Evolutionary conservation across 1,140 invertebrate genomes (phyloP).

Genomic region (Chionoecetes opilio): DNA sequence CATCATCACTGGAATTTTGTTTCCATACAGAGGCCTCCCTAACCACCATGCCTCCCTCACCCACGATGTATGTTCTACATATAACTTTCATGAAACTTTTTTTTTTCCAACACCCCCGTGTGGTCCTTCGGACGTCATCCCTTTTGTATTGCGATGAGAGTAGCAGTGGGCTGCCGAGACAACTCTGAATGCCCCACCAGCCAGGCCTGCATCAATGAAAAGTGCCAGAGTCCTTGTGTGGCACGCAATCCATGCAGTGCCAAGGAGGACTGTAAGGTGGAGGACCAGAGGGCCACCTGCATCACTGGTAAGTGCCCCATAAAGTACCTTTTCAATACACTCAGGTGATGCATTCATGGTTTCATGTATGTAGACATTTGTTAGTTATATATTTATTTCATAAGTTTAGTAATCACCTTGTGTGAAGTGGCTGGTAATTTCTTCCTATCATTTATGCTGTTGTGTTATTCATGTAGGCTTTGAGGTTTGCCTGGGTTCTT

Average conservation of each 20-base stretch:
- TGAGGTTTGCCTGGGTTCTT: too few species aligned
- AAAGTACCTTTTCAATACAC: not conserved
- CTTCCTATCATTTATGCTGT: too few species aligned
- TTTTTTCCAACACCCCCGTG: not conserved
- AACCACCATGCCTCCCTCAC: not conserved
- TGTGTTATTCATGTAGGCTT: too few species aligned
- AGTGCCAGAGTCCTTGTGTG: slow-evolving; percentile 88
- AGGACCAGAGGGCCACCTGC: slow-evolving; percentile 91
- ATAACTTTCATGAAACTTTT: not conserved
- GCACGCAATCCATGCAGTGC: slow-evolving; percentile 85
- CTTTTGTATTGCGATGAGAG: not conserved
- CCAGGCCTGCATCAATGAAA: slow-evolving; percentile 90
- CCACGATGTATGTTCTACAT: not conserved
- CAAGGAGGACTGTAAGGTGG: slow-evolving; percentile 89
- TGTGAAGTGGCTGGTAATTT: too few species aligned
- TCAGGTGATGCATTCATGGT: too few species aligned
- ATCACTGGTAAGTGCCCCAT: slow-evolving; percentile 87
- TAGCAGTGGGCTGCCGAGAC: slow-evolving; percentile 88
- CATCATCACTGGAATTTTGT: too few species aligned
- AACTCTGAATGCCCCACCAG: slow-evolving; percentile 89
- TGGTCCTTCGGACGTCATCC: not conserved
- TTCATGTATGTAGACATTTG: too few species aligned
- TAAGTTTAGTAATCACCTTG: too few species aligned
- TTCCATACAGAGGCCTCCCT: not conserved
- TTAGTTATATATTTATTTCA: too few species aligned